Evolutionary conservation across 2,888 invertebrate species (phyloP), one percentile per base, ranked within the genome.

Genomic region (Polyommatus icarus): DNA sequence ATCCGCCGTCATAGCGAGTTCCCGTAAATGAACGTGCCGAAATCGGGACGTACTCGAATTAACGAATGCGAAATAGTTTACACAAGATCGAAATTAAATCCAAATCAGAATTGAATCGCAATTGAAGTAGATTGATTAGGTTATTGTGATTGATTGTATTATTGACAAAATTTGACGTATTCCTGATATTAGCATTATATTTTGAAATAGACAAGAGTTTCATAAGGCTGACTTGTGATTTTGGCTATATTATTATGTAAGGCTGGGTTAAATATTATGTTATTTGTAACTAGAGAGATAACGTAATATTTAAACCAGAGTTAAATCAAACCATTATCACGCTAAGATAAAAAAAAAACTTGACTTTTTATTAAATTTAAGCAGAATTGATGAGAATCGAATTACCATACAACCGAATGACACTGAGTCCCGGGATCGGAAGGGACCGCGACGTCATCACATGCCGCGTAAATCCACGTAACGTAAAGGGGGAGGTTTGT

Each of bases 11-110:
- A 67, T 18, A 29, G 67, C 67, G 29, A 59, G 59, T 32, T 32
- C 67, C 67, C 67, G 67, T 67, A 67, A 67, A 67, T 67, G 67
- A 67, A 67, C 67, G 18, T 61, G 18, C 29, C 18, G 29, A 67
- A 67, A 67, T 29, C 67, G 67, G 67, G 29, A 67, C 29, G 67
- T 67, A 67, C 18, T 54, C 18, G 50, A 54, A 54, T 67, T 67
- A 67, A 67, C 67, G 29, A 67, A 67, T 6, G 29, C 18, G 29
- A 67, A 29, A 67, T 29, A 29, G 67, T 67, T 67, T 61, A 24
- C 10, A 32, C 29, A 7, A 67, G 29, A 67, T 67, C 1, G 5
- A 67, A 18, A 67, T 67, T 10, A 29, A 32, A 67, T 67, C 6
- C 4, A 12, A 61, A 24, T 24, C 3, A 5, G 29, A 1, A 32